A percentile compares a stretch with the other conserved stretches of the same genome.
Evolutionary conservation across 2,797 vertebrate genomes (phyloP).

Genomic region (Avahi laniger): DNA sequence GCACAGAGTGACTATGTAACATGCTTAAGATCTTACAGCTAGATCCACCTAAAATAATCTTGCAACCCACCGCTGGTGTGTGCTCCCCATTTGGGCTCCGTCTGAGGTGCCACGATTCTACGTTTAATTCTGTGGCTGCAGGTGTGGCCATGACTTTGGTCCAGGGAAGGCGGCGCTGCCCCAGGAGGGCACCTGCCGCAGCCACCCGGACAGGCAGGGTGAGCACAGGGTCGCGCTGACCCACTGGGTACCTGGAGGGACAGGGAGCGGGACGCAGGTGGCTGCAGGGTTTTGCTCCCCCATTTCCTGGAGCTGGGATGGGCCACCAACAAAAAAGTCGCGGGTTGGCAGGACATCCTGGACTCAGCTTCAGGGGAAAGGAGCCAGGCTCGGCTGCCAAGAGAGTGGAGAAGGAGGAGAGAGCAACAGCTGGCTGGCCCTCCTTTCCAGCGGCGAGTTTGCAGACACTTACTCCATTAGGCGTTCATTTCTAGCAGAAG

Average conservation of each 20-base stretch:
- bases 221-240: background rate
- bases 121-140: rapidly evolving
- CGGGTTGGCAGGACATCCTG: no score
- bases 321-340: background rate
- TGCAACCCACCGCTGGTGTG: background rate
- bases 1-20: background rate
- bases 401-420: background rate
- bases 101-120: rapidly evolving
- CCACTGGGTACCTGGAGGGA: background rate
- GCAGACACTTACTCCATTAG: background rate
- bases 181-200: background rate
- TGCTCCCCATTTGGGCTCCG: background rate
- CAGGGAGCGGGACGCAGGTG: background rate
- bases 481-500: background rate
- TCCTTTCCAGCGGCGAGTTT: background rate
- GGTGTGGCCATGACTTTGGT: background rate
- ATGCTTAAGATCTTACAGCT: background rate
- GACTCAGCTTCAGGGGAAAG: background rate
- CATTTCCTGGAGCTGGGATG: background rate
- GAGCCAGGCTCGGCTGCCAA: background rate
- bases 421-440: background rate
- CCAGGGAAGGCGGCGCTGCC: background rate
- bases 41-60: background rate
- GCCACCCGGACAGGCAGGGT: background rate
- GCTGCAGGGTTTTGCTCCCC: background rate